phyloP scores from a whole-genome alignment of 2,888 invertebrate species.

The Aphidius colemani region DNA sequence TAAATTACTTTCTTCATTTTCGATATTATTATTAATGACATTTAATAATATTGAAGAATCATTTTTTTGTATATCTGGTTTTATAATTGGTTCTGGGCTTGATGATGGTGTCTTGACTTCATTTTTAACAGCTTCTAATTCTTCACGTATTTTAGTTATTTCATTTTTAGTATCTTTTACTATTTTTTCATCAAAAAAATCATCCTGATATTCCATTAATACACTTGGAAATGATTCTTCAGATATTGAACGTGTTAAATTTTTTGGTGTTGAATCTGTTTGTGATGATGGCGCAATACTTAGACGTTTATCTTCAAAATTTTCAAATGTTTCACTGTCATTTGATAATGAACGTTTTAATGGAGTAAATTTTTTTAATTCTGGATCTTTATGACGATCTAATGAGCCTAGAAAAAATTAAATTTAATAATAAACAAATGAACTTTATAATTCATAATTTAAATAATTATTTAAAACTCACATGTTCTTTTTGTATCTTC shows the following conservation, averaged over 20 bases:
- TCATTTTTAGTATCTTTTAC: slow-evolving; percentile 16
- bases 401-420: slow-evolving; percentile 7
- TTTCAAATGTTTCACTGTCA: slow-evolving; percentile 51
- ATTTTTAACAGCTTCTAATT: slow-evolving; percentile 35
- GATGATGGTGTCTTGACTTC: slow-evolving; percentile 48
- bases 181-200: slow-evolving; percentile 36
- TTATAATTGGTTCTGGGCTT: slow-evolving; percentile 49
- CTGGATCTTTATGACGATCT: slow-evolving; percentile 15
- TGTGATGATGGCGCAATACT: slow-evolving; percentile 29
- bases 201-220: slow-evolving; percentile 46
- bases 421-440: not conserved
- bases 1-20: slow-evolving; percentile 45
- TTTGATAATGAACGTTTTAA: slow-evolving; percentile 43
- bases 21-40: slow-evolving; percentile 46
- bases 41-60: slow-evolving; percentile 47
- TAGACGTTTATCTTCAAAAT: slow-evolving; percentile 44
- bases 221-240: slow-evolving; percentile 55
- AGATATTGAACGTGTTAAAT: slow-evolving; percentile 50
- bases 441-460: not conserved
- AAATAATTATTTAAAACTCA: slow-evolving; percentile 4
- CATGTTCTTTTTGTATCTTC: slow-evolving; percentile 15
- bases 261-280: slow-evolving; percentile 33
- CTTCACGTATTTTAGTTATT: slow-evolving; percentile 32
- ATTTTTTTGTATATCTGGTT: slow-evolving; percentile 39
- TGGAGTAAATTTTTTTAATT: not conserved